A percentile compares a stretch with the other conserved stretches of the same genome.
Evolutionary conservation across 2,888 invertebrate genomes (phyloP).

Genomic region (Hemicrepidius hirtus): DNA sequence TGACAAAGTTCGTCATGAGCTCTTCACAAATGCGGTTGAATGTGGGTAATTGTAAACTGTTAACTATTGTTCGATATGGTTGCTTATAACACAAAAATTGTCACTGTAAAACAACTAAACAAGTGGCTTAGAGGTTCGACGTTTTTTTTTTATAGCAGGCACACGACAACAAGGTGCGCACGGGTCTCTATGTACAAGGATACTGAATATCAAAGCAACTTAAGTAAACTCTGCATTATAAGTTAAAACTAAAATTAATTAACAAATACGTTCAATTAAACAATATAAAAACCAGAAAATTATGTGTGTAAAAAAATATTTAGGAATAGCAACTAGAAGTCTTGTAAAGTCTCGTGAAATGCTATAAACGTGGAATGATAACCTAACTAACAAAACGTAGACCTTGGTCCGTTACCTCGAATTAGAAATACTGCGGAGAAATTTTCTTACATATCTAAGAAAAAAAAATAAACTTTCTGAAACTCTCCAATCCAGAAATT

Average conservation of each 20-base stretch:
- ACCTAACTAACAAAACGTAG: conserved; percentile 63
- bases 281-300: conserved; percentile 59
- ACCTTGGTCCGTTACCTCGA: conserved; percentile 67
- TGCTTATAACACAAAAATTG: conserved; percentile 62
- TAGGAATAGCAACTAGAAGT: conserved; percentile 71
- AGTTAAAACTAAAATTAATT: conserved; percentile 70
- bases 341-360: conserved; percentile 69
- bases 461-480: not conserved
- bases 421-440: conserved; percentile 67
- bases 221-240: conserved; percentile 68
- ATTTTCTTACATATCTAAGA: conserved; percentile 5
- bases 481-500: not conserved
- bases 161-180: conserved; percentile 69
- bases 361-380: conserved; percentile 70
- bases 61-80: conserved; percentile 71
- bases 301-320: conserved; percentile 70
- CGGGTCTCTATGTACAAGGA: conserved; percentile 69
- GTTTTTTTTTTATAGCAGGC: conserved; percentile 69
- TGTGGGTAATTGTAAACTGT: conserved; percentile 70
- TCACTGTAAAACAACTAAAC: conserved; percentile 64
- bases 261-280: conserved; percentile 71
- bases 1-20: conserved; percentile 46
- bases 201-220: conserved; percentile 64
- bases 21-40: conserved; percentile 71
- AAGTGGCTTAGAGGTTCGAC: conserved; percentile 66